Conservation (phyloP, 2,888 invertebrate species). For the Hypolimnas misippus region DNA sequence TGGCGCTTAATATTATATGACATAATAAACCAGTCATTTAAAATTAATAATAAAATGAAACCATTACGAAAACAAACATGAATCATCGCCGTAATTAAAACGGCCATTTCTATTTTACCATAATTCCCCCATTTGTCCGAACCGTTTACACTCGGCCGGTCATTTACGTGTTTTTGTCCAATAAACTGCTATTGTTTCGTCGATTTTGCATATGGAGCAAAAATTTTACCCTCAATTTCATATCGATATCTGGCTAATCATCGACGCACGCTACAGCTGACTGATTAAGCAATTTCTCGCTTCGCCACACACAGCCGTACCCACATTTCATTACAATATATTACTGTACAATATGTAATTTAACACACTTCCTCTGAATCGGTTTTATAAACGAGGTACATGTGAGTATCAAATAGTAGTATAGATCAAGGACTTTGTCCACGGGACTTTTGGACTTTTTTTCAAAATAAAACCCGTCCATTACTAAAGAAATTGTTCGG, state of each 20-base stretch:
- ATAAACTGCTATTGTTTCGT: conserved; percentile 39
- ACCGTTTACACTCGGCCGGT: conserved; percentile 30
- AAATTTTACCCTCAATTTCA: conserved; percentile 71
- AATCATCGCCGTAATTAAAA: conserved; percentile 27
- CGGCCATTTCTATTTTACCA: conserved; percentile 27
- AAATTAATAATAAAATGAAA: conserved; percentile 1
- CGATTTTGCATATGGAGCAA: conserved; percentile 52
- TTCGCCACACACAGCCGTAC: conserved; percentile 64
- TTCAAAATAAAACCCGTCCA: too few relatives aligned
- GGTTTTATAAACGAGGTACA: conserved; percentile 15
- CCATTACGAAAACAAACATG: conserved; percentile 18
- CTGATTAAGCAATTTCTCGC: conserved; percentile 80
- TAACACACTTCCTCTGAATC: conserved; percentile 62
- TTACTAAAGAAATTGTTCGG: too few relatives aligned
- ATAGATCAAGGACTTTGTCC: too few relatives aligned
- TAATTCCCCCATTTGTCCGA: conserved; percentile 33
- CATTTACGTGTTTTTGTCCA: conserved; percentile 37
- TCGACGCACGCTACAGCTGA: conserved; percentile 68
- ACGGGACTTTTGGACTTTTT: too few relatives aligned
- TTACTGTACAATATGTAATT: conserved; percentile 74
- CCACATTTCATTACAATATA: conserved; percentile 78
- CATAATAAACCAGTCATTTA: neutral
- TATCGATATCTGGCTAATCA: conserved; percentile 74
- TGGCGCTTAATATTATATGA: neutral
- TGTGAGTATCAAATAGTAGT: neutral